Evolutionary conservation across 2,113 vertebrate species (phyloP).

Genomic region (Apaloderma vittatum): DNA sequence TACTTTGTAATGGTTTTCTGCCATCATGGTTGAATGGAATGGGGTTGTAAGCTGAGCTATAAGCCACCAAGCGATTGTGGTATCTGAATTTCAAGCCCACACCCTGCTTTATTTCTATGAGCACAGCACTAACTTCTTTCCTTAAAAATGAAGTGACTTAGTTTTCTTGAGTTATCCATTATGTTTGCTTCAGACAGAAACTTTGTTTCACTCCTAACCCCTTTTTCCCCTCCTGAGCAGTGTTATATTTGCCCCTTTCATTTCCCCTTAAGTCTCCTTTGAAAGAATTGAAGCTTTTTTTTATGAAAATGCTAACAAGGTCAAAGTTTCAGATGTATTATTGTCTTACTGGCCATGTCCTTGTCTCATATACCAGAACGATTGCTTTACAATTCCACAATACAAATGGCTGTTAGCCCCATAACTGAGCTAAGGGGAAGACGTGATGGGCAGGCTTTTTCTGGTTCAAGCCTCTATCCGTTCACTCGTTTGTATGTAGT

Average conservation of each 20-base stretch:
- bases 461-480: neutral
- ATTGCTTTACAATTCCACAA: neutral
- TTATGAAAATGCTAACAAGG: neutral
- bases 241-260: neutral
- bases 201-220: neutral
- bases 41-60: neutral
- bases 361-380: neutral
- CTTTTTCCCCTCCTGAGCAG: neutral
- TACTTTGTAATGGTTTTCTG: neutral
- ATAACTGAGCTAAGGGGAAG: neutral
- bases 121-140: neutral
- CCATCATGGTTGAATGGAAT: neutral
- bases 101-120: neutral
- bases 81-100: neutral
- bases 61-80: neutral
- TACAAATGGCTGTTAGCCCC: neutral
- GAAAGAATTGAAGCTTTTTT: neutral
- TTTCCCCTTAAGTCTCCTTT: neutral
- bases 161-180: neutral
- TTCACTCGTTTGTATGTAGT: neutral
- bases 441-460: accelerated
- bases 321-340: neutral
- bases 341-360: neutral
- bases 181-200: neutral
- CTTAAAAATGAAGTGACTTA: neutral